Percentiles rank a stretch among this genome's conserved stretches.
These are phyloP conservation scores for Melangyna quadrimaculata DNA, from an alignment of 2,888 invertebrate species.

Conservation along the genomic window DNA sequence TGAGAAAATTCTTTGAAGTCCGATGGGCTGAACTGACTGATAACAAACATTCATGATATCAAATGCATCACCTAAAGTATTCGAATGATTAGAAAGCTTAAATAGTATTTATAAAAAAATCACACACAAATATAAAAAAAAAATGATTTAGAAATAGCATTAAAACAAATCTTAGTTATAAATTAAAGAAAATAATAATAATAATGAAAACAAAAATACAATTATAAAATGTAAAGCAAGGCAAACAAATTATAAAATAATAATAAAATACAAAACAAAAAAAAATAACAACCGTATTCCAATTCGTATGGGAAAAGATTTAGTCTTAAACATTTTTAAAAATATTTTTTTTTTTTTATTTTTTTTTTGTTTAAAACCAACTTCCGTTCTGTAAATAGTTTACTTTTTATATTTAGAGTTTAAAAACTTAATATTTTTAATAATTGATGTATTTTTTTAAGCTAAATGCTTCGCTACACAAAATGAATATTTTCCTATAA, in stretches of 20 bases:
- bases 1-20: slow-evolving; percentile 95
- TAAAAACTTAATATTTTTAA: slow-evolving; percentile 16
- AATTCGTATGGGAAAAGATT: slow-evolving; percentile 65
- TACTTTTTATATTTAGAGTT: slow-evolving; percentile 45
- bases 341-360: slow-evolving; percentile 13
- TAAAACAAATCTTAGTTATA: slow-evolving; percentile 61
- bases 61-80: slow-evolving; percentile 76
- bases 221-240: slow-evolving; percentile 66
- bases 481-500: slow-evolving; percentile 68
- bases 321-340: slow-evolving; percentile 54
- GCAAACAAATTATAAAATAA: slow-evolving; percentile 57
- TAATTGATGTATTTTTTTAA: slow-evolving; percentile 32
- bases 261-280: slow-evolving; percentile 36
- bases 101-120: slow-evolving; percentile 69
- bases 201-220: slow-evolving; percentile 36
- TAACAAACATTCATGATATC: slow-evolving; percentile 81
- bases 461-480: slow-evolving; percentile 59
- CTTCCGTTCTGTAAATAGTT: slow-evolving; percentile 66
- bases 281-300: slow-evolving; percentile 62
- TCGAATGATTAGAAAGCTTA: slow-evolving; percentile 73
- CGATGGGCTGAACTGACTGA: slow-evolving; percentile 89
- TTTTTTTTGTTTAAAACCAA: slow-evolving; percentile 20
- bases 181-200: slow-evolving; percentile 20
- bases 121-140: slow-evolving; percentile 38
- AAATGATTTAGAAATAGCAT: slow-evolving; percentile 56